These are phyloP conservation scores for Macaca nemestrina DNA, from an alignment of 2,113 vertebrate species.

Conservation along the genomic window DNA sequence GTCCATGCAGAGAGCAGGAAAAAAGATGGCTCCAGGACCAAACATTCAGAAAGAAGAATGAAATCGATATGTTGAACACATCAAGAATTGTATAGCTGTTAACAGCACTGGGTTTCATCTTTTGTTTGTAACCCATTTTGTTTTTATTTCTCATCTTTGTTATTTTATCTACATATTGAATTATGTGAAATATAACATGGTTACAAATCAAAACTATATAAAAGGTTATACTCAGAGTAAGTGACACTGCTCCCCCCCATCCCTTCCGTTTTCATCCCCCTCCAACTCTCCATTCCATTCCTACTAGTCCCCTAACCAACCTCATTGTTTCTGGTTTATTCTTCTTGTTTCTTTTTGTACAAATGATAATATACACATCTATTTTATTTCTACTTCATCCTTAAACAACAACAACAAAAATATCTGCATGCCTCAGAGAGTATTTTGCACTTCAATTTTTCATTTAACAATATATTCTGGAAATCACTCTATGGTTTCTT, in stretches of 20 bases:
- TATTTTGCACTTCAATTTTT: background rate
- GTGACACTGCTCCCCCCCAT: background rate
- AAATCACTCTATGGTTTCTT: background rate
- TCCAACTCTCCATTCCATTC: background rate
- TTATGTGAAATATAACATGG: background rate
- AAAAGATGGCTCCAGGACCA: background rate
- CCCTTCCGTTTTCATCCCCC: background rate
- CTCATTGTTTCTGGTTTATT: background rate
- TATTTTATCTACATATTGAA: background rate
- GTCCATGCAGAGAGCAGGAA: background rate
- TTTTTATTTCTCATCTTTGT: background rate
- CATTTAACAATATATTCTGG: background rate
- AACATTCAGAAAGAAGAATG: background rate
- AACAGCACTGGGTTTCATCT: background rate
- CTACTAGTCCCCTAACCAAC: too few relatives aligned
- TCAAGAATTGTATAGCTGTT: background rate
- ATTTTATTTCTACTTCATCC: background rate
- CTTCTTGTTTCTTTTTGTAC: slow-evolving; percentile 20
- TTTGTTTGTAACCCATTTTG: background rate
- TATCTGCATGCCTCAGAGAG: background rate
- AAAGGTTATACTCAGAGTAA: background rate
- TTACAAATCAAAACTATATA: background rate
- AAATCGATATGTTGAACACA: background rate
- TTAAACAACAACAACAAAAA: background rate
- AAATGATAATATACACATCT: background rate